Conservation (phyloP, 2,888 invertebrate genomes). For the Drosophila tripunctata region DNA sequence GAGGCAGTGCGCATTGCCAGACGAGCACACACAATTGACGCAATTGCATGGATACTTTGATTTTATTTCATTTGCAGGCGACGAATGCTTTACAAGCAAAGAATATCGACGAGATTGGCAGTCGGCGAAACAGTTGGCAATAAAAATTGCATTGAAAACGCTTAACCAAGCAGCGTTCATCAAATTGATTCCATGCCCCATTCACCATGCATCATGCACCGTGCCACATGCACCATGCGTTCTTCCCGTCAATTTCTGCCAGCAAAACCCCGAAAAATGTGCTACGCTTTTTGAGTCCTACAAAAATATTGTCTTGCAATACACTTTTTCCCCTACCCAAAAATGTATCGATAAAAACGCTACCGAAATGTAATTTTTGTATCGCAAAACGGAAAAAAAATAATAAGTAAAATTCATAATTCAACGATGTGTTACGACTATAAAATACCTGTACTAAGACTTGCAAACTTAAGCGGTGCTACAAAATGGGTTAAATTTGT, state of each 20-base stretch:
- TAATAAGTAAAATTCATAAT: slow-evolving; percentile 9
- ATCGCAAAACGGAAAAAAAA: slow-evolving; percentile 21
- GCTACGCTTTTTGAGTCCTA: slow-evolving; percentile 59
- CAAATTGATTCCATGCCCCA: slow-evolving; percentile 73
- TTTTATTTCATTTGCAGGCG: slow-evolving; percentile 74
- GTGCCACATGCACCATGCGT: background rate
- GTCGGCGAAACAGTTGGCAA: slow-evolving; percentile 71
- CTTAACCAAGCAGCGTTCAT: slow-evolving; percentile 77
- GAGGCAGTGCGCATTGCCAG: slow-evolving; percentile 7
- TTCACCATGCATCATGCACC: slow-evolving; percentile 3
- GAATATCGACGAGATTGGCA: slow-evolving; percentile 7
- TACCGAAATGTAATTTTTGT: slow-evolving; percentile 71
- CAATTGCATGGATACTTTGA: slow-evolving; percentile 78
- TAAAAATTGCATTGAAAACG: slow-evolving; percentile 80
- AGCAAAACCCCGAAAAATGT: slow-evolving; percentile 58
- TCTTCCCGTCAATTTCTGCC: background rate
- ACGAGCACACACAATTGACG: slow-evolving; percentile 70
- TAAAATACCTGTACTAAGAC: background rate
- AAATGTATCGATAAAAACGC: slow-evolving; percentile 29
- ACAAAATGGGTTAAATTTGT: background rate
- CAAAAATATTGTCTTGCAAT: slow-evolving; percentile 74
- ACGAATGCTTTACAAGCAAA: slow-evolving; percentile 44
- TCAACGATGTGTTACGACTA: background rate
- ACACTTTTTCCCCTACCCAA: background rate
- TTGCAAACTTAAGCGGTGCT: too few relatives aligned